A percentile compares a stretch with the other conserved stretches of the same genome.
phyloP scores from a whole-genome alignment of 2,888 invertebrate species.

The Spisula solida region DNA sequence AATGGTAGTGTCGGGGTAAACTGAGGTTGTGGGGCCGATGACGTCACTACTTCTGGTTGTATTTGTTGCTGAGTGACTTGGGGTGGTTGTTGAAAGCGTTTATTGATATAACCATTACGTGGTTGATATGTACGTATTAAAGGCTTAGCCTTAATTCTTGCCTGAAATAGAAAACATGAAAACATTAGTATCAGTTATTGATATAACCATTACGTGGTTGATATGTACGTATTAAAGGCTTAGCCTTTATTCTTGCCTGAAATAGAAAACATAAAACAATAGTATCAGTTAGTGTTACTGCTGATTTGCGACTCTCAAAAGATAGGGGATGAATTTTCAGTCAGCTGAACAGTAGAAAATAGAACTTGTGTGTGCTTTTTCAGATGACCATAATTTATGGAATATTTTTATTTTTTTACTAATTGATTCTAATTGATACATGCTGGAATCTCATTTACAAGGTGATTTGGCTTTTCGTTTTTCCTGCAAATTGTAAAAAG shows the following conservation, averaged over 20 bases:
- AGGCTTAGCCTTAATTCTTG: conserved; percentile 95
- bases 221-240: conserved; percentile 91
- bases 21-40: conserved; percentile 71
- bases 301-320: no score
- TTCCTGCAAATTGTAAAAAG: no score
- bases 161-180: conserved; percentile 77
- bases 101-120: conserved; percentile 85
- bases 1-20: conserved; percentile 68
- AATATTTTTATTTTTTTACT: no score
- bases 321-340: no score
- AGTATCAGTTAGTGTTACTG: no score
- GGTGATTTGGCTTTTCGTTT: no score
- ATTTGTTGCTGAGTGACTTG: conserved; percentile 63
- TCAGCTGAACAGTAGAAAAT: no score
- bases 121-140: conserved; percentile 89
- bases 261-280: not conserved
- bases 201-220: conserved; percentile 84
- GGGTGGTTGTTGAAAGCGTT: conserved; percentile 71
- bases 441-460: no score
- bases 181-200: conserved; percentile 83
- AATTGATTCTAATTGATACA: no score
- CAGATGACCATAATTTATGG: no score
- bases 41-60: conserved; percentile 64
- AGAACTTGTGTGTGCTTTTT: no score
- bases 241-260: conserved; percentile 93